These are phyloP conservation scores for Lateolabrax maculatus DNA, from an alignment of 2,797 vertebrate species.

Conservation along the genomic window DNA sequence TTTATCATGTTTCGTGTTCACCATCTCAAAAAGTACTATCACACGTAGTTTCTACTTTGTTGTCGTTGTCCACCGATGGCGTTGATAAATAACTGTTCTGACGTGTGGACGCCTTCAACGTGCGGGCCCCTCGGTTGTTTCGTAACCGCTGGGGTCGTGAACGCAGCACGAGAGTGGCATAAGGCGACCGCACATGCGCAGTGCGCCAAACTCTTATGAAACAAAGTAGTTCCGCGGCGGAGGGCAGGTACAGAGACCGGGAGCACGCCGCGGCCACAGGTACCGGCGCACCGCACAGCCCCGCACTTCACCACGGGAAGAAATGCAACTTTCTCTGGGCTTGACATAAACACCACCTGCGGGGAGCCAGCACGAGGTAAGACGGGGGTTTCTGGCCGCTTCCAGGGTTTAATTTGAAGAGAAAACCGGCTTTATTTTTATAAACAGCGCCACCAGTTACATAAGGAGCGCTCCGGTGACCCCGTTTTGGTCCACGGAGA, in stretches of 20 bases:
- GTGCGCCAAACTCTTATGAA: conserved; percentile 55
- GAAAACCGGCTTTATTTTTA: background rate
- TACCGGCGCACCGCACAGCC: fast-evolving
- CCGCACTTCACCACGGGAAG: conserved; percentile 20
- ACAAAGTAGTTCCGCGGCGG: conserved; percentile 46
- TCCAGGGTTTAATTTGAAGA: background rate
- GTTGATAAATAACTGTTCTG: no score
- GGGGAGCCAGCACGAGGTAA: conserved; percentile 72
- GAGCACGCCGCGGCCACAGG: background rate
- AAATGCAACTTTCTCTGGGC: conserved; percentile 74
- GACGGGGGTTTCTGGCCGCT: fast-evolving
- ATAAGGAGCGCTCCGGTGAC: conserved; percentile 77
- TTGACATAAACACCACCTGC: conserved; percentile 71
- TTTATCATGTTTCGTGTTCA: fast-evolving
- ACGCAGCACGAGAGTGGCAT: conserved; percentile 11
- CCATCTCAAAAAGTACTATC: fast-evolving
- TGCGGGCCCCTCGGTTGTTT: fast-evolving
- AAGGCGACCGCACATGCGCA: conserved; percentile 59
- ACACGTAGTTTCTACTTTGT: fast-evolving
- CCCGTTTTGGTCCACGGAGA: conserved; percentile 58
- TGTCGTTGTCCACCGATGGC: fast-evolving
- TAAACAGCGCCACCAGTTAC: conserved; percentile 71
- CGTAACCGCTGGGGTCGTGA: background rate
- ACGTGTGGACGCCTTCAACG: background rate
- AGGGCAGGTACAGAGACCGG: background rate